Evolutionary conservation across 2,888 invertebrate species (phyloP).

Genomic region (Eristalinus sepulchralis): DNA sequence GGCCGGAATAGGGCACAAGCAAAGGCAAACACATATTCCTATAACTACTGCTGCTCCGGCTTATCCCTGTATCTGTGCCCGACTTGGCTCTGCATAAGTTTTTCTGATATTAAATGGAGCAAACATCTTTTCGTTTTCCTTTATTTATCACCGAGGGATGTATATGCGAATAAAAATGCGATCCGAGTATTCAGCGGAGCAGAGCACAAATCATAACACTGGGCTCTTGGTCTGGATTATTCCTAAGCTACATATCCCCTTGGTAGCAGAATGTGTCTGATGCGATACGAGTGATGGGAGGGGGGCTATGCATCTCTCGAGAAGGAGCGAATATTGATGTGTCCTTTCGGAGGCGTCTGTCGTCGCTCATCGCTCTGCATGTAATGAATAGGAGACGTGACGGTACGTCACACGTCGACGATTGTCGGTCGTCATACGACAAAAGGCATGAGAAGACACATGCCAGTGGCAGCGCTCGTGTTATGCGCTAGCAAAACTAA

Average conservation of each 20-base stretch:
- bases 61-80: conserved; percentile 46
- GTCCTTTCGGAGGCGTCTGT: conserved; percentile 1
- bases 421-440: background rate
- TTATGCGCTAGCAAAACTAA: conserved; percentile 63
- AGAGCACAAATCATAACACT: conserved; percentile 63
- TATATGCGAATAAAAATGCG: conserved; percentile 58
- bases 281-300: background rate
- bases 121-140: conserved; percentile 39
- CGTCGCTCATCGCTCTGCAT: conserved; percentile 9
- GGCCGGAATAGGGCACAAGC: background rate
- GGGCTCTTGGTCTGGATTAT: conserved; percentile 63
- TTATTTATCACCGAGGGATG: conserved; percentile 64
- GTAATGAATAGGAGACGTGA: conserved; percentile 35
- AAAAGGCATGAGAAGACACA: background rate
- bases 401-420: background rate
- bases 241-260: conserved; percentile 56
- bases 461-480: conserved; percentile 9
- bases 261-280: background rate
- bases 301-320: conserved; percentile 49
- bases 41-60: conserved; percentile 48
- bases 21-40: conserved; percentile 17
- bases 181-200: conserved; percentile 20
- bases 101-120: conserved; percentile 67
- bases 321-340: conserved; percentile 27
- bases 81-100: conserved; percentile 66